A percentile compares a stretch with the other conserved stretches of the same genome.
phyloP scores from a whole-genome alignment of 2,797 vertebrate species.

The Pseudochirops cupreus region DNA sequence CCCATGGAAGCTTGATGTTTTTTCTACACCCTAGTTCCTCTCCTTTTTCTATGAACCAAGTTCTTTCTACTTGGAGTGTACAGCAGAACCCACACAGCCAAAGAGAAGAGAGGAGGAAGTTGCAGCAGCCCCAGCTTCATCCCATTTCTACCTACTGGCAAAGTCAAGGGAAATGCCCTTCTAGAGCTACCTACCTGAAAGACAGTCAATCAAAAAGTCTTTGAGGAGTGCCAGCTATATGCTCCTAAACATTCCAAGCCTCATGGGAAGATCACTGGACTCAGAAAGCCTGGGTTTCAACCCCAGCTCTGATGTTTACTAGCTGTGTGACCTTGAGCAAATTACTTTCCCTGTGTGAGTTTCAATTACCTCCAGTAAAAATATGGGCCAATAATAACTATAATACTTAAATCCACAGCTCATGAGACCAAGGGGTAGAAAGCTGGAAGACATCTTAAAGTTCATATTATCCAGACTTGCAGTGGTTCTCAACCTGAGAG shows the following conservation, averaged over 20 bases:
- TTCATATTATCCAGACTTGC: not conserved
- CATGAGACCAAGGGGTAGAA: not conserved
- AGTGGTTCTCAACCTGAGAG: too few species aligned
- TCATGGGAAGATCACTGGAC: not conserved
- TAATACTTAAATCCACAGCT: not conserved
- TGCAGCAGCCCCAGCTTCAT: not conserved
- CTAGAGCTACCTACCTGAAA: not conserved
- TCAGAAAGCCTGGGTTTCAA: not conserved
- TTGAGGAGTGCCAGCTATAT: not conserved
- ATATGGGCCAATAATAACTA: not conserved
- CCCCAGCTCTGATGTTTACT: not conserved
- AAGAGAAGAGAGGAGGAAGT: not conserved
- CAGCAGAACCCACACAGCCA: not conserved
- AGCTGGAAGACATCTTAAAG: not conserved
- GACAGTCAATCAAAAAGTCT: not conserved
- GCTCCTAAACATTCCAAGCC: not conserved
- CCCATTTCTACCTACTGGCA: not conserved
- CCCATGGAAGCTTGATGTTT: not conserved
- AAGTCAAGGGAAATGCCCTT: not conserved
- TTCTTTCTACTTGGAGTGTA: not conserved
- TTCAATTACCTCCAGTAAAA: not conserved
- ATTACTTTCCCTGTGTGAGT: not conserved
- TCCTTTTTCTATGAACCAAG: not conserved
- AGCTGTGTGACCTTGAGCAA: not conserved
- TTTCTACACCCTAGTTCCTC: not conserved